Evolutionary conservation across 2,797 vertebrate genomes (phyloP).

Genomic region (Lycodopsis pacificus): DNA sequence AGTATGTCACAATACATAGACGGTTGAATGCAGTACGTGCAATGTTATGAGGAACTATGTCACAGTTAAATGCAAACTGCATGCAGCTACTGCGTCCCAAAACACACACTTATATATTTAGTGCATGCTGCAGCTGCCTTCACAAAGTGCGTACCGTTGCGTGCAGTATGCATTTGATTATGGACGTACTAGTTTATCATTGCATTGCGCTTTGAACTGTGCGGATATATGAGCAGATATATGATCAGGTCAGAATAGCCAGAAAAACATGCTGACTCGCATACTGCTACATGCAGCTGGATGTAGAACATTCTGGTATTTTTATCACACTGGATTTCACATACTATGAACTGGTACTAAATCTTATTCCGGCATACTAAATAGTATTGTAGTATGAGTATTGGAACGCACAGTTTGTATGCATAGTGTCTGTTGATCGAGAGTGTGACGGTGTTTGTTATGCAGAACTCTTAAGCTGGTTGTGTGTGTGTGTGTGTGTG

Average conservation of each 20-base stretch:
- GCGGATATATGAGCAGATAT: not conserved
- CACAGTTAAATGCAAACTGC: too few relatives aligned
- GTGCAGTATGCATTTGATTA: not conserved
- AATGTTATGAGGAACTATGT: too few relatives aligned
- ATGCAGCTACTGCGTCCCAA: too few relatives aligned
- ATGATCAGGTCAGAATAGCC: not conserved
- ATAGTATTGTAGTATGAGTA: not conserved
- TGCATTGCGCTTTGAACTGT: not conserved
- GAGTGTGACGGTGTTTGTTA: not conserved
- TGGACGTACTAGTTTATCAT: not conserved
- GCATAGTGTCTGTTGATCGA: not conserved
- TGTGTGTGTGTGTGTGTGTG: constrained; percentile 2
- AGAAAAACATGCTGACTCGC: not conserved
- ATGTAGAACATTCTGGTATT: not conserved
- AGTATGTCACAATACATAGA: not conserved
- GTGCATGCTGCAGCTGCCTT: not conserved
- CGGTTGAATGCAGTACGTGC: not conserved
- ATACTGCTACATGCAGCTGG: not conserved
- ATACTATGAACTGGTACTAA: not conserved
- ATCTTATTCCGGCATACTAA: not conserved
- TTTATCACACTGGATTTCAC: not conserved
- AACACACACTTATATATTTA: not conserved
- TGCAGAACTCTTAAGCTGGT: not conserved
- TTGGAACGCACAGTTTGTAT: too few relatives aligned
- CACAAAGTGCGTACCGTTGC: not conserved